Base-by-base conservation (phyloP, 2,888 invertebrate species). In the Ormyrus nitidulus region DNA sequence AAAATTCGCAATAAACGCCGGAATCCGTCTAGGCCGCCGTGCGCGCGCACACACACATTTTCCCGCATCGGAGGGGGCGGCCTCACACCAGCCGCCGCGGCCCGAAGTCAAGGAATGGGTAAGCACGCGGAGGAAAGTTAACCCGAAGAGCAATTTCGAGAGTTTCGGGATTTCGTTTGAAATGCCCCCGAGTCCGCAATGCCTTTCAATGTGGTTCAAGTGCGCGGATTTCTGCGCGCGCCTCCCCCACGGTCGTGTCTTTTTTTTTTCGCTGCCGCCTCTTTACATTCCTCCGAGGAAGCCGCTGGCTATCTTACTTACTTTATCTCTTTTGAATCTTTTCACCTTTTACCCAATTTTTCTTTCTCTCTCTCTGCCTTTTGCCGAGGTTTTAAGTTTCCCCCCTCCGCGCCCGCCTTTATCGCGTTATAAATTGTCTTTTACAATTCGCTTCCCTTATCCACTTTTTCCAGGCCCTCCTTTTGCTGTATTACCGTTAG, bases 241-340 rank as follows among this genome's bases (percentile, higher is more conserved):
- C 54, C 53, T 51, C n/a, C 59, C 48, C 58, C 0, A 4, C n/a
- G 13, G 34, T n/a, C 13, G 10, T 13, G 51, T 34, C 34, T 65
- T 77, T 56, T 49, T 69, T 71, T 71, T 59, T 61, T 34, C 34
- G 34, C 76, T 61, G 59, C 58, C 59, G n/a, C 19, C 34, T 34
- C 54, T 66, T 66, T 66, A 53, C 66, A n/a, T 75, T 70, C 54
- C 19, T 58, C 56, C 65, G 34, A 34, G 34, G 34, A 34, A 34
- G 34, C 34, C 34, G 34, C 34, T 34, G 58, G 81, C 69, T 66
- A 74, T 74, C 65, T 34, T 74, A 65, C 66, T 66, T 74, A 66
- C 66, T 74, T 65, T 81, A 83, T 83, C 81, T 77, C 74, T 78
- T 73, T 80, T 68, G 62, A 74, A 72, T 66, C 65, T 74, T 74